A percentile compares a stretch with the other conserved stretches of the same genome.
Evolutionary conservation across 2,888 invertebrate genomes (phyloP).

Genomic region (Tetragonula carbonaria): DNA sequence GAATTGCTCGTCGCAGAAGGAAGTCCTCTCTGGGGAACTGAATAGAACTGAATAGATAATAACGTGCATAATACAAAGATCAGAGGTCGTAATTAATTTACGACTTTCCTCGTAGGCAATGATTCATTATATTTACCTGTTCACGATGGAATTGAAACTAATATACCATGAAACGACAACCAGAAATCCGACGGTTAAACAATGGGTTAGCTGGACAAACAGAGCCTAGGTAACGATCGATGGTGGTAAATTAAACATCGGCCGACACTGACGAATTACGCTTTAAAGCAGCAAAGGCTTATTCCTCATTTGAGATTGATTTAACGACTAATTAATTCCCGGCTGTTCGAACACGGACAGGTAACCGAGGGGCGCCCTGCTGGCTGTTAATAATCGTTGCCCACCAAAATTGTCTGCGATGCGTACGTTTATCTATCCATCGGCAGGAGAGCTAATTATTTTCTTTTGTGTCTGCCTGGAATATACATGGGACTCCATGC

Average conservation of each 20-base stretch:
- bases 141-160: too few species aligned
- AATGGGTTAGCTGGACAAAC: not conserved
- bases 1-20: too few species aligned
- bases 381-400: slow-evolving; percentile 71
- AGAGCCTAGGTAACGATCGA: slow-evolving; percentile 7
- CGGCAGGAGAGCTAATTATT: slow-evolving; percentile 80
- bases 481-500: slow-evolving; percentile 77
- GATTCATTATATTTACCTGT: too few species aligned
- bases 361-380: slow-evolving; percentile 52
- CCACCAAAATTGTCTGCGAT: slow-evolving; percentile 66
- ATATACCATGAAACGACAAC: too few species aligned
- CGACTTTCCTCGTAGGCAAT: too few species aligned
- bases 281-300: slow-evolving; percentile 23
- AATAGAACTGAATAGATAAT: too few species aligned
- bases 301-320: slow-evolving; percentile 49
- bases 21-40: too few species aligned
- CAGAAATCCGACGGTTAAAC: too few species aligned
- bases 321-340: slow-evolving; percentile 52
- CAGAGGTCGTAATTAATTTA: too few species aligned
- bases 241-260: slow-evolving; percentile 15
- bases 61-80: too few species aligned
- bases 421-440: slow-evolving; percentile 70
- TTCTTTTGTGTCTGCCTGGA: slow-evolving; percentile 76
- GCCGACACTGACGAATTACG: slow-evolving; percentile 4
- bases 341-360: slow-evolving; percentile 36